Conservation (phyloP, 1,140 invertebrate species). For the Leptinotarsa undecemlineata region DNA sequence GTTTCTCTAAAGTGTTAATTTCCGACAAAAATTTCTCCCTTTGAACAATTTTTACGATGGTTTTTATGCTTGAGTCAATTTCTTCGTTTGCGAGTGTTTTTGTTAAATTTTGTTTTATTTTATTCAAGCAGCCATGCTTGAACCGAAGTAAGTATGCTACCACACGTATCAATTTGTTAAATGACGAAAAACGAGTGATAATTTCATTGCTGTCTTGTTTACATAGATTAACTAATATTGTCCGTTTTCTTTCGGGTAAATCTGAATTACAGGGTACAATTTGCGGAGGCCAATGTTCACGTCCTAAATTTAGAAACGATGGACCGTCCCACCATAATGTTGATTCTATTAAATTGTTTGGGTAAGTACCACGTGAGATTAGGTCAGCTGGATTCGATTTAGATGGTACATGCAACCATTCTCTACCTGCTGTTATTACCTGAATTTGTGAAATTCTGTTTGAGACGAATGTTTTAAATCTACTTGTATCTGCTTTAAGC, state of each 20-base stretch:
- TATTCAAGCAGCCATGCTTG: slow-evolving; percentile 1
- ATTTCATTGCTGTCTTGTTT: slow-evolving; percentile 14
- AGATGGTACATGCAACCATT: slow-evolving; percentile 51
- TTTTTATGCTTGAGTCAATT: slow-evolving; percentile 16
- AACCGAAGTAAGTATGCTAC: slow-evolving; percentile 24
- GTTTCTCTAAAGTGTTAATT: slow-evolving; percentile 20
- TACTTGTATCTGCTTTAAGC: slow-evolving; percentile 36
- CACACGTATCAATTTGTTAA: slow-evolving; percentile 29
- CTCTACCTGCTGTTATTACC: slow-evolving; percentile 37
- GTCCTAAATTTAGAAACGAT: slow-evolving; percentile 31
- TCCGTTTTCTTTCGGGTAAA: slow-evolving; percentile 26
- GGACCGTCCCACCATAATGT: slow-evolving; percentile 52
- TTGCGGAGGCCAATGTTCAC: slow-evolving; percentile 28
- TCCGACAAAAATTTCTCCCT: slow-evolving; percentile 18
- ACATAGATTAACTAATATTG: slow-evolving; percentile 40
- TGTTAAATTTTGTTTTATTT: slow-evolving; percentile 1
- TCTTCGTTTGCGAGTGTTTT: slow-evolving; percentile 6
- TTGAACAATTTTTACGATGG: slow-evolving; percentile 30
- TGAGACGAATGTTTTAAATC: slow-evolving; percentile 49
- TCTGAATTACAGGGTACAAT: slow-evolving; percentile 15
- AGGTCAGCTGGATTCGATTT: slow-evolving; percentile 55
- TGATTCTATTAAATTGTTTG: slow-evolving; percentile 37
- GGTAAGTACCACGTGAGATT: slow-evolving; percentile 52
- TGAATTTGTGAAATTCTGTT: slow-evolving; percentile 52
- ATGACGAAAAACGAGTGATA: slow-evolving; percentile 32